A percentile compares a stretch with the other conserved stretches of the same genome.
phyloP scores from a whole-genome alignment of 2,797 vertebrate species.

The Nasua narica region DNA sequence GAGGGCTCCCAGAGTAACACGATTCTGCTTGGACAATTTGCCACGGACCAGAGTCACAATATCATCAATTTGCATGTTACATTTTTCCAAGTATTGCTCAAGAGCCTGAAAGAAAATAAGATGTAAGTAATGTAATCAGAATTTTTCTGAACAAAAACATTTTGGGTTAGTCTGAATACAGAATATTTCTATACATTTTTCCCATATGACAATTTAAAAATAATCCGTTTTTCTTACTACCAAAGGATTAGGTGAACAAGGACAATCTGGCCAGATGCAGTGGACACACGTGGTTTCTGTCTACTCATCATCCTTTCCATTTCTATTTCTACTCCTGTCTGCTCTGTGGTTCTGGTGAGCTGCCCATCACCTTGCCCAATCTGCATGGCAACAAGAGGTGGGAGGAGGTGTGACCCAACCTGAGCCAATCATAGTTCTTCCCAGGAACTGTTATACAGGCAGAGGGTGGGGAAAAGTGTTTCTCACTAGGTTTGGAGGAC shows the following conservation, averaged over 20 bases:
- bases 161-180: neutral
- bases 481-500: neutral
- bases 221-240: neutral
- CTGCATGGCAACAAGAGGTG: neutral
- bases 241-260: neutral
- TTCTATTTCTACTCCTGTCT: neutral
- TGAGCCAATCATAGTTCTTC: neutral
- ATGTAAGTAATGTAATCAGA: neutral
- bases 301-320: neutral
- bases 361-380: neutral
- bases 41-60: conserved; percentile 91
- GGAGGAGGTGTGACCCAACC: neutral
- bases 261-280: neutral
- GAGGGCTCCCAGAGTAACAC: conserved; percentile 89
- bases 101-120: conserved; percentile 83
- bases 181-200: neutral
- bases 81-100: conserved; percentile 86
- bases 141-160: neutral
- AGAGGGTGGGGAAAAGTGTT: neutral
- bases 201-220: neutral
- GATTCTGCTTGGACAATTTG: conserved; percentile 92
- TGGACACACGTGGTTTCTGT: neutral
- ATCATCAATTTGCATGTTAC: conserved; percentile 92
- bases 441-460: neutral
- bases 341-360: neutral